phyloP scores from a whole-genome alignment of 2,797 vertebrate species.

The Hipposideros larvatus region DNA sequence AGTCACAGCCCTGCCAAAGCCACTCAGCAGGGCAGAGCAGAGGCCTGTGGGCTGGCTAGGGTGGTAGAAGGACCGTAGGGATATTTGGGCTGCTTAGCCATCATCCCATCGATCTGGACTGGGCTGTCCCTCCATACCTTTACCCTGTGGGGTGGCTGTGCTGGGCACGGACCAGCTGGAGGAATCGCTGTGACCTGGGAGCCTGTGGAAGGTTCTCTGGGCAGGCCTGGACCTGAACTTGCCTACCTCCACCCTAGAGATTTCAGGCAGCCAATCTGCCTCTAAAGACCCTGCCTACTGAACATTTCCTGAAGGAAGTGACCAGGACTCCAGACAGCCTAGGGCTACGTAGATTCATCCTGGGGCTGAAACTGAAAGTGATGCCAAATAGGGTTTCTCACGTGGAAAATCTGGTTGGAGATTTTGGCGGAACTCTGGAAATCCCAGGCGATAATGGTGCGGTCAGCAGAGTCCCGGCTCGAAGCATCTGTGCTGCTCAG shows the following conservation, averaged over 20 bases:
- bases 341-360: rapidly evolving
- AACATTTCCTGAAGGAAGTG: background rate
- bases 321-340: background rate
- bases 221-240: background rate
- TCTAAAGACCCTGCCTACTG: background rate
- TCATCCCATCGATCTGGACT: background rate
- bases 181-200: background rate
- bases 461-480: constrained; percentile 97
- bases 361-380: background rate
- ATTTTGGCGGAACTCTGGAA: constrained; percentile 94
- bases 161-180: rapidly evolving
- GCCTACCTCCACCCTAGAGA: background rate
- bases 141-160: background rate
- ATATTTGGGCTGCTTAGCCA: rapidly evolving
- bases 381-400: constrained; percentile 84
- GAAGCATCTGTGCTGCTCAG: constrained; percentile 96
- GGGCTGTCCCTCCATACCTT: background rate
- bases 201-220: background rate
- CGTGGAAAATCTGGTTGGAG: constrained; percentile 99
- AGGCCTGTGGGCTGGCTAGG: background rate
- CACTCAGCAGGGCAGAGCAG: background rate
- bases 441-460: constrained; percentile 98
- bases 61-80: background rate
- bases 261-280: background rate
- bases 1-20: background rate